Evolutionary conservation across 2,113 vertebrate genomes (phyloP).

Genomic region (Pipra filicauda): DNA sequence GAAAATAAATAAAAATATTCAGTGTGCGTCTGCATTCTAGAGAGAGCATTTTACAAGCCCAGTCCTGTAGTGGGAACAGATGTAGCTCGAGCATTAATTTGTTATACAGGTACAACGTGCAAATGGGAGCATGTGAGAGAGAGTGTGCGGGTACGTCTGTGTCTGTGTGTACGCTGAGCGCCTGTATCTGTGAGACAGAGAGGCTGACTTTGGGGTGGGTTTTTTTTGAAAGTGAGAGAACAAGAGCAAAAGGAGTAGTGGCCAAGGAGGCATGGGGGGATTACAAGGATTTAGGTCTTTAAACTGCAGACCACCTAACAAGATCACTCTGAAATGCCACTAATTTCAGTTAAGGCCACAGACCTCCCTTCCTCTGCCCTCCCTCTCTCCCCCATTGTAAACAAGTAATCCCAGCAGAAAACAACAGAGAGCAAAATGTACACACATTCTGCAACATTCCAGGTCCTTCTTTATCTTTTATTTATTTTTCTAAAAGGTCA

Average conservation of each 20-base stretch:
- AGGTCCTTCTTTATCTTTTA: constrained; percentile 87
- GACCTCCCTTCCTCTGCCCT: constrained; percentile 79
- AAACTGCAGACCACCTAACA: constrained; percentile 89
- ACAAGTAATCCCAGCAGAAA: constrained; percentile 90
- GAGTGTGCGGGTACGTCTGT: background rate
- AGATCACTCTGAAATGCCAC: constrained; percentile 88
- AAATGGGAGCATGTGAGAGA: constrained; percentile 5
- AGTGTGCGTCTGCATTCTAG: constrained; percentile 7
- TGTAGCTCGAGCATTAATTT: constrained; percentile 64
- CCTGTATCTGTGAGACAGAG: constrained; percentile 13
- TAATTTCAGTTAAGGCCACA: constrained; percentile 90
- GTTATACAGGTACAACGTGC: constrained; percentile 70
- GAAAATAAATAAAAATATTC: constrained; percentile 64
- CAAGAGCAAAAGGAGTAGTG: constrained; percentile 69
- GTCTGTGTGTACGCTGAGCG: background rate
- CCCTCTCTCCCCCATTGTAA: constrained; percentile 83
- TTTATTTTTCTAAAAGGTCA: constrained; percentile 83
- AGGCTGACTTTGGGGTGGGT: constrained; percentile 22
- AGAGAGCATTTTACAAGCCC: constrained; percentile 75
- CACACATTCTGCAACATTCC: constrained; percentile 87
- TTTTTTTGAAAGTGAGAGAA: constrained; percentile 38
- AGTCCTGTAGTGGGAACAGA: constrained; percentile 72
- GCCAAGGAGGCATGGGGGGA: constrained; percentile 73
- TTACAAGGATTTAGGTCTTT: constrained; percentile 85
- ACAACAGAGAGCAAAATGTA: constrained; percentile 87